Conservation (phyloP, 2,113 vertebrate species). For the Alethe castanea region DNA sequence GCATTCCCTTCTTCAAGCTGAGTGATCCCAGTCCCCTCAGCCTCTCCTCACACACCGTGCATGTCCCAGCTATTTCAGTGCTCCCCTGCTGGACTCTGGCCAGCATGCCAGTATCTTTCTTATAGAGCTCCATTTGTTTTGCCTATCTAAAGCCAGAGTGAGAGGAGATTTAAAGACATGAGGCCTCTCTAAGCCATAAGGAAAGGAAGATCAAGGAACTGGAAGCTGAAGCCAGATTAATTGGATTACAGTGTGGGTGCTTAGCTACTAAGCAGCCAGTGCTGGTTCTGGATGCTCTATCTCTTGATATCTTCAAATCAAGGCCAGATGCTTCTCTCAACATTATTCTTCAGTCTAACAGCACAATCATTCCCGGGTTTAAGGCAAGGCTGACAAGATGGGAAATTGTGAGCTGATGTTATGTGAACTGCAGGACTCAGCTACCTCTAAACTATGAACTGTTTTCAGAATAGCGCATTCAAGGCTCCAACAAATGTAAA, state of each 20-base stretch:
- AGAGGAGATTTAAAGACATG: neutral
- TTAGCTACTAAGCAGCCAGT: neutral
- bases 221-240: slow-evolving; percentile 29
- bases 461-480: neutral
- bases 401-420: neutral
- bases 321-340: neutral
- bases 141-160: neutral
- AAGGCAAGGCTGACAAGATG: neutral
- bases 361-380: neutral
- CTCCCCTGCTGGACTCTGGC: neutral
- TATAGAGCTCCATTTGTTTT: neutral
- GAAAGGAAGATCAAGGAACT: neutral
- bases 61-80: neutral
- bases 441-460: neutral
- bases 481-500: neutral
- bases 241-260: neutral
- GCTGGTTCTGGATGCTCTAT: neutral
- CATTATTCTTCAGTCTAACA: neutral
- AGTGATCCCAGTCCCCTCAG: neutral
- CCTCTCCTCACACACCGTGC: neutral
- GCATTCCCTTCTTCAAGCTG: neutral
- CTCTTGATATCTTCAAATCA: neutral
- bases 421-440: neutral
- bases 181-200: neutral
- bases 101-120: neutral